phyloP scores from a whole-genome alignment of 2,113 vertebrate species.

The Cettia cetti region DNA sequence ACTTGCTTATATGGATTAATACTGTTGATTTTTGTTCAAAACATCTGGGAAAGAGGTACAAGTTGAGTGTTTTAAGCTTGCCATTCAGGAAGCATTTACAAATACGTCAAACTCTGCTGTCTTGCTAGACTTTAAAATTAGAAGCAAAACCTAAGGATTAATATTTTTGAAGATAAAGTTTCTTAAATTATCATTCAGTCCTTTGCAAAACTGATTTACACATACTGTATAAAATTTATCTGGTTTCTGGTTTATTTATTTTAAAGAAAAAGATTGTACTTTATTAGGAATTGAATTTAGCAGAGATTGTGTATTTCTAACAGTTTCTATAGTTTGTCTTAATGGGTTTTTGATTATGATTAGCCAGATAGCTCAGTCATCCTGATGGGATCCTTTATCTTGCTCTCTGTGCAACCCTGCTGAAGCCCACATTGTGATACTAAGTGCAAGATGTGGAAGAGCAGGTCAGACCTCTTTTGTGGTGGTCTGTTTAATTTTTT shows the following conservation, averaged over 20 bases:
- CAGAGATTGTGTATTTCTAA: background rate
- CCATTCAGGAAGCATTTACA: background rate
- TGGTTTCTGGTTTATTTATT: background rate
- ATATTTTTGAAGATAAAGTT: background rate
- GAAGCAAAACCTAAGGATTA: background rate
- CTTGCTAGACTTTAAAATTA: background rate
- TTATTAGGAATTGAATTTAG: background rate
- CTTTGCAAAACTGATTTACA: background rate
- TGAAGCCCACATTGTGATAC: background rate
- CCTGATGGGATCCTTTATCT: background rate
- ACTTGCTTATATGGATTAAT: background rate
- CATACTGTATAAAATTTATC: background rate
- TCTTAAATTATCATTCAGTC: background rate
- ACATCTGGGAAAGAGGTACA: background rate
- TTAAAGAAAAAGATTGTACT: background rate
- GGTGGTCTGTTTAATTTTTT: conserved; percentile 21
- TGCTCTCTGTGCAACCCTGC: background rate
- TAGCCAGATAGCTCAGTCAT: background rate
- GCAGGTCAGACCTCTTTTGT: background rate
- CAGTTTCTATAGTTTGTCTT: background rate
- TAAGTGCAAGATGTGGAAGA: background rate
- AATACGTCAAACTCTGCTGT: background rate
- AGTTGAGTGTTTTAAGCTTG: background rate
- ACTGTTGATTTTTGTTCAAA: background rate
- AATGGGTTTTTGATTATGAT: background rate